Conservation (phyloP, 2,888 invertebrate species). For the Apomyelois bistriatella region DNA sequence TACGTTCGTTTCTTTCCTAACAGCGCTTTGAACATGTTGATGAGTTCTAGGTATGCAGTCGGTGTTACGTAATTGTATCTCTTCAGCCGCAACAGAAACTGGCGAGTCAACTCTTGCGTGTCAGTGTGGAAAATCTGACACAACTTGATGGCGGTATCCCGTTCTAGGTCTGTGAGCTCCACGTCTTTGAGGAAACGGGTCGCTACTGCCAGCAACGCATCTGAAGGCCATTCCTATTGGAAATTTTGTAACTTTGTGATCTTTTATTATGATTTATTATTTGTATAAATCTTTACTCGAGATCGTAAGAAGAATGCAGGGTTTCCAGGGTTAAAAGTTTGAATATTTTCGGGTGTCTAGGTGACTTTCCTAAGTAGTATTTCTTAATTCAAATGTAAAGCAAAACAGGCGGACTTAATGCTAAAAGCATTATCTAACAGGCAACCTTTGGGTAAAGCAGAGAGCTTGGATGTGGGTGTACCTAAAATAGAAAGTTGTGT, state of each 20-base stretch:
- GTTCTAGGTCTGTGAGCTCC: conserved; percentile 86
- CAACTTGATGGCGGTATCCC: conserved; percentile 89
- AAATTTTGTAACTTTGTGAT: background rate
- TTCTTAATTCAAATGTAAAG: too few relatives aligned
- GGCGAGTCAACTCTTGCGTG: conserved; percentile 84
- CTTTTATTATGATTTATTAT: too few relatives aligned
- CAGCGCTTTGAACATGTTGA: conserved; percentile 92
- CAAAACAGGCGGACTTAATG: too few relatives aligned
- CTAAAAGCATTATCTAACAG: too few relatives aligned
- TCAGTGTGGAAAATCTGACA: conserved; percentile 94
- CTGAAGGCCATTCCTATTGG: conserved; percentile 92
- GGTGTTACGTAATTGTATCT: conserved; percentile 95
- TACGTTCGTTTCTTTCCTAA: conserved; percentile 87
- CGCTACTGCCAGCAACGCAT: conserved; percentile 94
- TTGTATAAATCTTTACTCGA: too few relatives aligned
- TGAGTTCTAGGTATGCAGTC: conserved; percentile 94
- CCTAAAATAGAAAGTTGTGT: too few relatives aligned
- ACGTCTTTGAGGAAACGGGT: conserved; percentile 89
- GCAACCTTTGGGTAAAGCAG: too few relatives aligned
- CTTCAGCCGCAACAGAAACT: conserved; percentile 82
- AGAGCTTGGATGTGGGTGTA: too few relatives aligned
- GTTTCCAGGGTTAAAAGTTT: too few relatives aligned
- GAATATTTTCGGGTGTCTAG: too few relatives aligned
- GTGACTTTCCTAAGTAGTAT: too few relatives aligned
- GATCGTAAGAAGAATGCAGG: too few relatives aligned